Evolutionary conservation across 2,888 invertebrate genomes (phyloP), one percentile per base, ranked within the genome.

Genomic region (Furcula furcula): DNA sequence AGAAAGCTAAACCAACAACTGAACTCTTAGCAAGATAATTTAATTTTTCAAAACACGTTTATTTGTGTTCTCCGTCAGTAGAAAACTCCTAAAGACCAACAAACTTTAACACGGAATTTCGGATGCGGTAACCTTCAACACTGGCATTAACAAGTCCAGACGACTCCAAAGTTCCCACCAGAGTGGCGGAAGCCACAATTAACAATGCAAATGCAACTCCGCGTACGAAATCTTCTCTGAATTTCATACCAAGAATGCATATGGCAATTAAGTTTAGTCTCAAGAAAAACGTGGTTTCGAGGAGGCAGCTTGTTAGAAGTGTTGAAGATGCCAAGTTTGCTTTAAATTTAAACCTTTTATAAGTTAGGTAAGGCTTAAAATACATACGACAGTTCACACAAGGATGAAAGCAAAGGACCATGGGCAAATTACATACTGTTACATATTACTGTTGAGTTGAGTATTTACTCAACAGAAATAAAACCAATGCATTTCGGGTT

Each of bases 191-290:
- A 67, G 57, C 68, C 74, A 75, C 81, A 85, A 86, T 86, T 88
- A 87, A 85, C 87, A 85, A 87, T 87, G 85, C 85, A 84, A 86
- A 88, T 88, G 18, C 28, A 18, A 10, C 28, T 28, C 65, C 55
- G 60, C 58, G 63, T 59, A 65, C 54, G 72, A 74, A 76, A 68
- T 73, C 81, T 75, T 76, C 66, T 82, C 80, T 75, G 82, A 78
- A 82, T 86, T 85, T 84, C 84, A 84, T 82, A 81, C 68, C 58
- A 55, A 53, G 73, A 70, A 78, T 81, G 78, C 79, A 79, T 83
- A 83, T 85, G 83, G 66, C 76, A 81, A 84, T 83, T 65, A 62
- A 55, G 74, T 79, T 78, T 70, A 50, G 55, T 59, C 59, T 35
- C 11, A 65, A 69, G 78, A 82, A 84, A 83, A 83, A 81, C 72